Base-by-base conservation (phyloP, 2,797 vertebrate genomes). In the Taenioides sp. region DNA sequence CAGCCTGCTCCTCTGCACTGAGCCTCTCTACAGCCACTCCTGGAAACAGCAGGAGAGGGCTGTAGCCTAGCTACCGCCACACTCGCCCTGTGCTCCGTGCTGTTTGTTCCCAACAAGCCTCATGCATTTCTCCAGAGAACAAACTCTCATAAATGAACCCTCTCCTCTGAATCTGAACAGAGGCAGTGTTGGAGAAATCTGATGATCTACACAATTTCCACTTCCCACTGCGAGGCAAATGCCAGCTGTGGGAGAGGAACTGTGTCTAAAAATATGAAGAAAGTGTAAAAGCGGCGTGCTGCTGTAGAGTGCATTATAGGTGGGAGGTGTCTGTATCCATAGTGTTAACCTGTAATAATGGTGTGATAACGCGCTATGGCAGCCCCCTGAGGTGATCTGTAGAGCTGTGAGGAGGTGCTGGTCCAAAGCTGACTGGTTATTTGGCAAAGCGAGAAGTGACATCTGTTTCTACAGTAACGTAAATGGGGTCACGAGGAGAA, bases 391-490 rank as follows among this genome's bases (percentile, higher is more conserved):
- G 62, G 55, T 57, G 59, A 28, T 71, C 72, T 63, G 61, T 69
- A 25, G 37, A 70, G 68, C 78, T 83, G 71, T 71, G 70, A 55
- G 52, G 49, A 50, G 76, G 65, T 70, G 75, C 70, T 67, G 72
- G 69, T 80, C 72, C 70, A 69, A 55, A 94, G 94, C 84, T 87
- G 93, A 91, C 88, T 92, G 92, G 90, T 86, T 91, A 94, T 92
- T 92, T 96, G 95, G 94, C 94, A 94, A 86, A 82, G 86, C 3
- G 84, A 85, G 74, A 89, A 80, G 43, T 84, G 92, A 95, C 94
- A 96, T 95, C 95, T 96, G 95, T 83, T 95, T 95, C 92, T 93
- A 92, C 87, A 88, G 80, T 91, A 92, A 92, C 85, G 80, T 90
- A 89, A 92, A 92, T 83, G 92, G 89, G 94, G 93, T 95, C 94